Evolutionary conservation across 2,797 vertebrate genomes (phyloP).

Genomic region (Hozukius guyotensis): DNA sequence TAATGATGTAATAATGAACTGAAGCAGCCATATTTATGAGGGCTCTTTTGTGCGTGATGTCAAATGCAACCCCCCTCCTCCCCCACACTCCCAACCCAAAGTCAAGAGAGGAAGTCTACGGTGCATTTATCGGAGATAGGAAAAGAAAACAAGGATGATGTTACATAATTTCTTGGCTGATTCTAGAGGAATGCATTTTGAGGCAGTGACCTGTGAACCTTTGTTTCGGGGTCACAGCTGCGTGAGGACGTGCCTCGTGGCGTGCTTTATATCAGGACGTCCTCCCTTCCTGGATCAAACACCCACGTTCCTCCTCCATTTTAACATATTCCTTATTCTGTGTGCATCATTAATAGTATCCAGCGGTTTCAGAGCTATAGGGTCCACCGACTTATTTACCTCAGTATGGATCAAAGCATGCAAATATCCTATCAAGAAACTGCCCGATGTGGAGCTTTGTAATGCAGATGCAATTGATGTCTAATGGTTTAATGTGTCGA

Average conservation of each 20-base stretch:
- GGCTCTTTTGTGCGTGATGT: slow-evolving; percentile 5
- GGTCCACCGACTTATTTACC: slow-evolving; percentile 28
- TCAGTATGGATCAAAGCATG: slow-evolving; percentile 24
- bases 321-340: slow-evolving; percentile 7
- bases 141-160: slow-evolving; percentile 35
- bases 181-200: slow-evolving; percentile 36
- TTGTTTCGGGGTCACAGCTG: slow-evolving; percentile 58
- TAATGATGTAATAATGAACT: slow-evolving; percentile 31
- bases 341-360: slow-evolving; percentile 9
- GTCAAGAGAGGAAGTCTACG: slow-evolving; percentile 35
- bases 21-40: slow-evolving; percentile 17
- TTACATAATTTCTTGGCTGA: slow-evolving; percentile 62
- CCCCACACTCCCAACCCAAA: not conserved
- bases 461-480: slow-evolving; percentile 50
- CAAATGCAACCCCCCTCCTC: not conserved
- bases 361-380: not conserved
- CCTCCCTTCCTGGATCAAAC: slow-evolving; percentile 53
- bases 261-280: slow-evolving; percentile 31
- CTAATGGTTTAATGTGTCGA: slow-evolving; percentile 43
- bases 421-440: slow-evolving; percentile 25
- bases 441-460: slow-evolving; percentile 33
- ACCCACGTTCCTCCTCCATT: not conserved
- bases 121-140: slow-evolving; percentile 17
- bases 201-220: slow-evolving; percentile 51
- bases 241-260: slow-evolving; percentile 23